Base-by-base conservation (phyloP, 1,140 invertebrate species). In the Eueides isabella region DNA sequence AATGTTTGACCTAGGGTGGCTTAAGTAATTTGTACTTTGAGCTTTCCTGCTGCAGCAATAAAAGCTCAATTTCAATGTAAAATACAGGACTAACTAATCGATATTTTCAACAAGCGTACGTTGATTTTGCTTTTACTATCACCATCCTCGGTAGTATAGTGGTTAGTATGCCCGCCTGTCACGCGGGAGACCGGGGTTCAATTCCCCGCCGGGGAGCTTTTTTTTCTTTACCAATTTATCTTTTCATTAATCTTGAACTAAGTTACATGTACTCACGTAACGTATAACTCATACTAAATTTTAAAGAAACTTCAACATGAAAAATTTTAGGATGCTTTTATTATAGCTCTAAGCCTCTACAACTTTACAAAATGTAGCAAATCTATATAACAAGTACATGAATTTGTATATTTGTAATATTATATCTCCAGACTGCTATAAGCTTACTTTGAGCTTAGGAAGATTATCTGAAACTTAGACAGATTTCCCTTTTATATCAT, bases 131-230 rank as follows among this genome's bases (percentile, higher is more conserved):
- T 4, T 41, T 41, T 41, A 41, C 14, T 0, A 41, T 19, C 11
- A 2, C 2, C 26, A 61, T 68, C 67, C 67, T 68, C 67, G 67
- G 67, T 55, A 55, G 81, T 81, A 81, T 82, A 83, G 79, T 83
- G 81, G 81, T 83, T 55, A 83, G 79, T 82, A 82, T 82, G 77
- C 81, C 79, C 79, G 77, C 79, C 80, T 82, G 79, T 81, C 79
- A 81, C 81, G 77, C 77, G 81, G 81, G 81, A 79, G 81, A 83
- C 79, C 79, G 79, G 84, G 84, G 85, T 87, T 87, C 85, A 84
- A 87, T 85, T 55, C 48, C 48, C 48, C 48, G 48, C 48, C 48
- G 48, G 48, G 48, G 48, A 55, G 38, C 38, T 41, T 41, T 41
- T 41, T 41, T 41, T 41, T 4, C 12, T 41, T 41, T 41, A 41